These are phyloP conservation scores for Brachionus calyciflorus DNA, from an alignment of 1,140 invertebrate genomes.

Conservation along the genomic window DNA sequence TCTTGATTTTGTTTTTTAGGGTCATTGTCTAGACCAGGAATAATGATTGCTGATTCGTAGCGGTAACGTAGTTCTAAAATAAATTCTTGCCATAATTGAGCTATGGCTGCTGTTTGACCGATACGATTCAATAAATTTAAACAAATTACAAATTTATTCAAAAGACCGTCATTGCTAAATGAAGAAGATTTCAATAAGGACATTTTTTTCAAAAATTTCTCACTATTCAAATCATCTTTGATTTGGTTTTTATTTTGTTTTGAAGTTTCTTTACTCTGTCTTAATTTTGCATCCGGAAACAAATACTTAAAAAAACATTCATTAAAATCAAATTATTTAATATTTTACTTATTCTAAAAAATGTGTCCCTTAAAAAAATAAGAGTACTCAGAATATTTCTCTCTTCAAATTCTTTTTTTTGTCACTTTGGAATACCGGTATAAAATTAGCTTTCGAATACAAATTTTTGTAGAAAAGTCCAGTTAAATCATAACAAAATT, in stretches of 20 bases:
- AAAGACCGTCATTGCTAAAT: slow-evolving; percentile 68
- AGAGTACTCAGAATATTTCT: too few relatives aligned
- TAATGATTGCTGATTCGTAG: slow-evolving; percentile 75
- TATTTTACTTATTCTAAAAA: not conserved
- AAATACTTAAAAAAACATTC: slow-evolving; percentile 65
- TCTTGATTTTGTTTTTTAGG: slow-evolving; percentile 52
- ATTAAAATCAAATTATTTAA: not conserved
- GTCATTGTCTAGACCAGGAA: slow-evolving; percentile 77
- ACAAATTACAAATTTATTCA: slow-evolving; percentile 78
- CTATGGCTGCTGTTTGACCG: slow-evolving; percentile 74
- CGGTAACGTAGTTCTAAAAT: slow-evolving; percentile 80
- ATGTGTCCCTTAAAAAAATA: too few relatives aligned
- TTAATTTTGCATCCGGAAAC: slow-evolving; percentile 79
- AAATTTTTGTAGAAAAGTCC: too few relatives aligned
- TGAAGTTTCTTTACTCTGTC: slow-evolving; percentile 43
- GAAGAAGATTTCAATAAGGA: slow-evolving; percentile 70
- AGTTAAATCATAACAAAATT: too few relatives aligned
- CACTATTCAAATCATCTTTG: not conserved
- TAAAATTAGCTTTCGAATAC: too few relatives aligned
- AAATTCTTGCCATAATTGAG: slow-evolving; percentile 88
- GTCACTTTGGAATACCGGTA: too few relatives aligned
- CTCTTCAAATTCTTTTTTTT: too few relatives aligned
- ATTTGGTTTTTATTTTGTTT: slow-evolving; percentile 43
- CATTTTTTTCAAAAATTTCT: slow-evolving; percentile 28
- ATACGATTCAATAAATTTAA: slow-evolving; percentile 73